These are phyloP conservation scores for Epinotia brunnichana DNA, from an alignment of 2,888 invertebrate species.

Conservation along the genomic window DNA sequence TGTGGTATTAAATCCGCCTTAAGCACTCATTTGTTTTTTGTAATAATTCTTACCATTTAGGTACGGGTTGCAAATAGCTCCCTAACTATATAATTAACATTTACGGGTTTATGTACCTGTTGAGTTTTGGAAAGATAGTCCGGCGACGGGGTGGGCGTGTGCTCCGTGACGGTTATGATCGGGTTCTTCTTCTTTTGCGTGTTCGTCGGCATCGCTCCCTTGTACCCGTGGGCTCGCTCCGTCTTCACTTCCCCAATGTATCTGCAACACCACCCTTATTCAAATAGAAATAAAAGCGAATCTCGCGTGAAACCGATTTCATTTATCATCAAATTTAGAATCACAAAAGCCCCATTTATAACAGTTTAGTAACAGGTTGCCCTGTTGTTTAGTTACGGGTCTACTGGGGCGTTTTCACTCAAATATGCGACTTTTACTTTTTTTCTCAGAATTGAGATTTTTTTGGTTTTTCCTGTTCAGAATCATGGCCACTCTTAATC, in stretches of 20 bases:
- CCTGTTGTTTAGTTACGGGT: conserved; percentile 44
- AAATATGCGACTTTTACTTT: too few species aligned
- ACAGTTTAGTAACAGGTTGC: conserved; percentile 14
- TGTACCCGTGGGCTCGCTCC: conserved; percentile 84
- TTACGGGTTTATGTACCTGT: conserved; percentile 67
- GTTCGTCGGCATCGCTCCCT: conserved; percentile 76
- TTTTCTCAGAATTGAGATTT: too few species aligned
- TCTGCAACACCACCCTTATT: conserved; percentile 68
- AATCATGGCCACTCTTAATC: too few species aligned
- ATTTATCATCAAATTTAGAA: conserved; percentile 13
- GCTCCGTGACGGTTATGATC: conserved; percentile 98
- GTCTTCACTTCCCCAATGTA: conserved; percentile 88
- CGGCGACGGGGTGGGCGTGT: conserved; percentile 95
- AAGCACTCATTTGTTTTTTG: neutral
- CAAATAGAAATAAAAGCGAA: neutral
- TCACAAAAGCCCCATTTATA: conserved; percentile 25
- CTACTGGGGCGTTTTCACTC: too few species aligned
- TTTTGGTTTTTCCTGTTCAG: too few species aligned
- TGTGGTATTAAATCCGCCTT: too few species aligned
- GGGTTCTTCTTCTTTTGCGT: conserved; percentile 92
- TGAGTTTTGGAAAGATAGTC: conserved; percentile 89
- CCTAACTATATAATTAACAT: too few species aligned
- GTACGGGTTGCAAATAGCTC: neutral
- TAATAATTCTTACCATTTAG: neutral
- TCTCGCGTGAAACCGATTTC: neutral